Evolutionary conservation across 2,113 vertebrate genomes (phyloP).

Genomic region (Vulpes vulpes): DNA sequence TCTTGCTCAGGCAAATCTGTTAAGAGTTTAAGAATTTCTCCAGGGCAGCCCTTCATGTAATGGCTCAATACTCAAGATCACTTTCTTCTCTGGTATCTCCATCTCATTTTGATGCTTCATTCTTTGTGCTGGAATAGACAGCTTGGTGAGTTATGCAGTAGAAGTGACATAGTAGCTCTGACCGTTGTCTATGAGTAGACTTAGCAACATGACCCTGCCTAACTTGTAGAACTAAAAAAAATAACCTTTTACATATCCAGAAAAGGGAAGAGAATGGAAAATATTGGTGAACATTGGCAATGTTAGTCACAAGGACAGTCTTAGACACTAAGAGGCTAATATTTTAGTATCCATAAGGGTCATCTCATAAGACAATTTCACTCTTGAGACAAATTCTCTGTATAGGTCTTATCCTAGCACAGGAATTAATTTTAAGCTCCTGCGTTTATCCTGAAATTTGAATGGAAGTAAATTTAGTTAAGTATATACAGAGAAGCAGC

Average conservation of each 20-base stretch:
- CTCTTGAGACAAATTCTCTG: neutral
- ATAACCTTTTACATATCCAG: neutral
- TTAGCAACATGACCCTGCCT: neutral
- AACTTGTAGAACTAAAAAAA: neutral
- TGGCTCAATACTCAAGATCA: neutral
- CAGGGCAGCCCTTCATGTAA: neutral
- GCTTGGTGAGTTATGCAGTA: neutral
- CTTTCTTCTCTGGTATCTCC: neutral
- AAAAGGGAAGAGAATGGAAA: neutral
- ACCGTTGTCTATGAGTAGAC: neutral
- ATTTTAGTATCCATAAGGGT: slow-evolving; percentile 39
- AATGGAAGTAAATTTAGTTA: slow-evolving; percentile 28
- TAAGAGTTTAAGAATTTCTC: neutral
- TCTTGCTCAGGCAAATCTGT: neutral
- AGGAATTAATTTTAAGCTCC: slow-evolving; percentile 42
- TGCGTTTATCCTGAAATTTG: neutral
- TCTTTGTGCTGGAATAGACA: neutral
- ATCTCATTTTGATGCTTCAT: neutral
- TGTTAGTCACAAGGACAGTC: neutral
- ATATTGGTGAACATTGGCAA: neutral
- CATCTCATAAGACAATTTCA: slow-evolving; percentile 1
- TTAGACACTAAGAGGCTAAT: neutral
- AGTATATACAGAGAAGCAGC: slow-evolving; percentile 26
- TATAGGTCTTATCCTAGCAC: neutral
- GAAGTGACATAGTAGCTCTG: neutral